Conservation (phyloP, 2,888 invertebrate genomes). For the Melanostoma scalare region DNA sequence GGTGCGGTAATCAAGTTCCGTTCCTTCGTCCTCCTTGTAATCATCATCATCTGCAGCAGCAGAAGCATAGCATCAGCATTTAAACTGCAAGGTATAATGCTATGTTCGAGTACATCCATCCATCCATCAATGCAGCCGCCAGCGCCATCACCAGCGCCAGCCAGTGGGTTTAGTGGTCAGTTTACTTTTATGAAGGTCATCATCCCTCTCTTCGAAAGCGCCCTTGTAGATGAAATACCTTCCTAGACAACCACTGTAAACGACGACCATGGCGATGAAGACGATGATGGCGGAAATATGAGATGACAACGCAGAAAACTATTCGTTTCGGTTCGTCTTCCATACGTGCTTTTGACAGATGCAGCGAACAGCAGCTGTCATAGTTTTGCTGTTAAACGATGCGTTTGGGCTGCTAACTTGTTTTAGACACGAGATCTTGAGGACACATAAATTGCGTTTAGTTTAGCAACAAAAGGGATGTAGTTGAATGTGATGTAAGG, state of each 20-base stretch:
- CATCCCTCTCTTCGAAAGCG: conserved; percentile 43
- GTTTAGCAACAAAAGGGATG: no score
- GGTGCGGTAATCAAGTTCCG: conserved; percentile 50
- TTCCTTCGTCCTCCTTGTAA: conserved; percentile 7
- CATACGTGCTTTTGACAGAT: conserved; percentile 58
- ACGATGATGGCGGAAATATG: conserved; percentile 30
- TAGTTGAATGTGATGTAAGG: no score
- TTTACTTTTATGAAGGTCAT: conserved; percentile 56
- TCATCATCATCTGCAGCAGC: conserved; percentile 21
- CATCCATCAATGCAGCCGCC: conserved; percentile 67
- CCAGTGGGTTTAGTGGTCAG: conserved; percentile 50
- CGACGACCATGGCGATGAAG: conserved; percentile 24
- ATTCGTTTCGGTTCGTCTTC: conserved; percentile 52
- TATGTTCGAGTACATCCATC: conserved; percentile 44
- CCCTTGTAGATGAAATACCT: conserved; percentile 38
- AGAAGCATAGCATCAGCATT: conserved; percentile 10
- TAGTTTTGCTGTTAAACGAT: conserved; percentile 51
- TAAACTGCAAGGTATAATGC: conserved; percentile 28
- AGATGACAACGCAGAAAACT: conserved; percentile 36
- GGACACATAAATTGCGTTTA: conserved; percentile 30
- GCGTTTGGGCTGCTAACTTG: conserved; percentile 43
- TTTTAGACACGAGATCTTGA: conserved; percentile 30
- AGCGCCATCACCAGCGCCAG: conserved; percentile 32
- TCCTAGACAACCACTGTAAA: conserved; percentile 7
- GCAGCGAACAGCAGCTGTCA: conserved; percentile 45